Evolutionary conservation across 1,140 invertebrate genomes (phyloP), one percentile per base, ranked within the genome.

Genomic region (Drosophila lacteicornis): DNA sequence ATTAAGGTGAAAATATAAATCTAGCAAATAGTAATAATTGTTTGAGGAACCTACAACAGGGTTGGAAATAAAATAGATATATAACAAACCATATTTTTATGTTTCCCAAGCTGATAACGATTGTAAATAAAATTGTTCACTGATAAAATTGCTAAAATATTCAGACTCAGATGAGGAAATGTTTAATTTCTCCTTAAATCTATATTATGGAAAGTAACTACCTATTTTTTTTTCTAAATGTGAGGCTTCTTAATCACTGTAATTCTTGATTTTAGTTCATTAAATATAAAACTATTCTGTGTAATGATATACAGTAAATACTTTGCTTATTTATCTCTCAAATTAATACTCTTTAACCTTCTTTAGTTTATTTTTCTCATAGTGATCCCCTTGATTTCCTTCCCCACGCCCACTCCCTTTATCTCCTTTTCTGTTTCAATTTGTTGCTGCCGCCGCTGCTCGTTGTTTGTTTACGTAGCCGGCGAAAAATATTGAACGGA

Each of bases 401-500:
- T 57, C 17, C 36, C 11, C 45, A 19, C 63, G 30, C 42, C 68
- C 68, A 69, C 68, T 33, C 8, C 42, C 22, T 30, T 30, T 49
- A 15, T 27, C 25, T 58, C 47, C 42, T n/a, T 40, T 58, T 59
- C 50, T 47, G 56, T 73, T 87, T 88, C 85, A 80, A 88, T 80
- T 88, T 80, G 84, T 88, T 87, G 84, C 51, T 76, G 57, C 68
- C 45, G 30, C 22, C 45, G 30, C 22, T 59, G 70, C 51, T 30
- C 49, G 73, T 49, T 76, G 75, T 77, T 55, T 88, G 83, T 87
- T 87, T 83, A 84, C 85, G 68, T 70, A 55, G 80, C 77, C 63
- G 82, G 69, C 71, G 61, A 77, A 88, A 86, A 87, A 88, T 87
- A 88, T 87, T 87, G 84, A 88, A 87, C 83, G 83, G 83, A 87